These are phyloP conservation scores for Aphelocoma coerulescens DNA, from an alignment of 2,113 vertebrate genomes.

Conservation along the genomic window DNA sequence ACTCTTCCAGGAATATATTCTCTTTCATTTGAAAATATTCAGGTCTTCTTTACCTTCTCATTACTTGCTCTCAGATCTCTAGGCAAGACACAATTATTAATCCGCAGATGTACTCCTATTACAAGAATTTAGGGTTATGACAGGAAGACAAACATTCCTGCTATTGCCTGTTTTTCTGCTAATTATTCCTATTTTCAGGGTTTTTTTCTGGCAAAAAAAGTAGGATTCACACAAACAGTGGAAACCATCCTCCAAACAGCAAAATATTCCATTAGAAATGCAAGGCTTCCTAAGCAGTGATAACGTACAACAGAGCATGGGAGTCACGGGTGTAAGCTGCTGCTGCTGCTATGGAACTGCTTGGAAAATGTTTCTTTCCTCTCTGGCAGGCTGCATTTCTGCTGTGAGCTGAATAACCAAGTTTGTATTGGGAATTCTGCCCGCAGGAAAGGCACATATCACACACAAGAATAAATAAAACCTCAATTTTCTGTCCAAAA, in stretches of 20 bases:
- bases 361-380: background rate
- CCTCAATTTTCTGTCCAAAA: background rate
- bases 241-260: background rate
- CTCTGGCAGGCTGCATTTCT: rapidly evolving
- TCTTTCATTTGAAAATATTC: background rate
- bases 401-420: background rate
- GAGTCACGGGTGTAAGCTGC: background rate
- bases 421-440: background rate
- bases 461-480: background rate
- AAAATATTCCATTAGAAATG: background rate
- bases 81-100: background rate
- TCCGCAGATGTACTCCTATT: background rate
- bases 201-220: background rate
- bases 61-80: background rate
- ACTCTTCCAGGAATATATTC: background rate
- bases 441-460: background rate
- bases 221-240: background rate
- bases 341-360: background rate
- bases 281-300: background rate
- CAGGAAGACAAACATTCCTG: background rate
- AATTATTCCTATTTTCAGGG: background rate
- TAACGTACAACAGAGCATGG: background rate
- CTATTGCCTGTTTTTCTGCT: background rate
- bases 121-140: background rate
- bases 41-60: background rate